phyloP scores from a whole-genome alignment of 2,113 vertebrate species.

The Ophthalmolycus amberensis region DNA sequence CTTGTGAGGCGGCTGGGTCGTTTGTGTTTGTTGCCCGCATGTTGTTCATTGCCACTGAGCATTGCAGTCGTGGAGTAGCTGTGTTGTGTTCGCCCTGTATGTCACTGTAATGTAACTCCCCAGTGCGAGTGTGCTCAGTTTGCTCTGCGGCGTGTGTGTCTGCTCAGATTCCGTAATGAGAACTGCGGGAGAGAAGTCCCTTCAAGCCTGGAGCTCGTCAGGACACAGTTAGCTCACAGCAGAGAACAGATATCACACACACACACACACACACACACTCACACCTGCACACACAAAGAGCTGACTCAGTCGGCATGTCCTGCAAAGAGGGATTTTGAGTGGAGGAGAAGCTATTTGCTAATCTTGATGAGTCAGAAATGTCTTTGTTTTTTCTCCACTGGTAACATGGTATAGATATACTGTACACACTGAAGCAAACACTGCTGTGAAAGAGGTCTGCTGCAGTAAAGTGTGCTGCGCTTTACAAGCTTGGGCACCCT shows the following conservation, averaged over 20 bases:
- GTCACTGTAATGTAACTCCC: slow-evolving; percentile 52
- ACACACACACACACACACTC: slow-evolving; percentile 30
- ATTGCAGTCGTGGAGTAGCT: slow-evolving; percentile 40
- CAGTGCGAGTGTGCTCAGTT: slow-evolving; percentile 44
- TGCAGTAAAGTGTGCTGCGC: slow-evolving; percentile 54
- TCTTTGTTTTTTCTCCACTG: slow-evolving; percentile 36
- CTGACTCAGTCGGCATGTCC: slow-evolving; percentile 17
- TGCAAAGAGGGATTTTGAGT: slow-evolving; percentile 11
- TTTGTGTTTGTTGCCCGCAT: slow-evolving; percentile 8
- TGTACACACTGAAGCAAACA: slow-evolving; percentile 31
- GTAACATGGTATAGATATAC: slow-evolving; percentile 16
- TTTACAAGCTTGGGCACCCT: slow-evolving; percentile 28
- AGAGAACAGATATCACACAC: slow-evolving; percentile 12
- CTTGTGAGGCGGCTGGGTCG: background rate
- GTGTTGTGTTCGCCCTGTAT: slow-evolving; percentile 62
- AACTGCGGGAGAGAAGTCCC: slow-evolving; percentile 62
- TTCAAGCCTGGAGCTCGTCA: slow-evolving; percentile 39
- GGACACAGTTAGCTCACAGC: slow-evolving; percentile 42
- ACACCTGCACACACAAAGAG: slow-evolving; percentile 15
- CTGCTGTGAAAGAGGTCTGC: slow-evolving; percentile 29
- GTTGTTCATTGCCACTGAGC: slow-evolving; percentile 35
- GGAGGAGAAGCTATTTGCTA: slow-evolving; percentile 9
- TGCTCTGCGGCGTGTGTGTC: slow-evolving; percentile 40
- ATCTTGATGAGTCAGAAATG: slow-evolving; percentile 37
- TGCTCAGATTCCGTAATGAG: slow-evolving; percentile 63